Conservation (phyloP, 2,797 vertebrate genomes). For the Enteromius trimaculatus region DNA sequence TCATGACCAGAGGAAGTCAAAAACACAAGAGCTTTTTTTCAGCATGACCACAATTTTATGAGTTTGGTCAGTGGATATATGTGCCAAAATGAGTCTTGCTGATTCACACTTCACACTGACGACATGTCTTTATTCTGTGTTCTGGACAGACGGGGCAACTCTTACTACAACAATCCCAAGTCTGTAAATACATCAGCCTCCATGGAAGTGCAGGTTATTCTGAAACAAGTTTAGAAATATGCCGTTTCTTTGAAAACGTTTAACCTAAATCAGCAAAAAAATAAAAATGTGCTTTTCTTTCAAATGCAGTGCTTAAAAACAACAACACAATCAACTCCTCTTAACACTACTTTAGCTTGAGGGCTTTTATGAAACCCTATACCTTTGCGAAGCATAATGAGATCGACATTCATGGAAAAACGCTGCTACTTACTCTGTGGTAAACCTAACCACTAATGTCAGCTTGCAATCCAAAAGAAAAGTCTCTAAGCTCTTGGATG, state of each 20-base stretch:
- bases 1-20: constrained; percentile 7
- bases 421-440: constrained; percentile 29
- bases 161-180: constrained; percentile 22
- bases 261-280: neutral
- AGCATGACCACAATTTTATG: neutral
- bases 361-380: constrained; percentile 31
- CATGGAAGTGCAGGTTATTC: neutral
- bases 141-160: no score
- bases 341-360: neutral
- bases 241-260: neutral
- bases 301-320: constrained; percentile 48
- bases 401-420: neutral
- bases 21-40: constrained; percentile 1
- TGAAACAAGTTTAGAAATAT: neutral
- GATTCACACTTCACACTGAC: neutral
- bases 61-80: neutral
- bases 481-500: constrained; percentile 34
- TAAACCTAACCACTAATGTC: constrained; percentile 32
- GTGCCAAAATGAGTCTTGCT: neutral
- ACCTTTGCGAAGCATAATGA: constrained; percentile 25
- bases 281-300: constrained; percentile 24
- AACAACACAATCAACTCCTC: constrained; percentile 15
- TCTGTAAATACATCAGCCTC: neutral
- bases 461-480: constrained; percentile 19
- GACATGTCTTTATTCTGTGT: constrained; percentile 13